Conservation (phyloP, 2,797 vertebrate species). For the Myiotriccus ornatus region DNA sequence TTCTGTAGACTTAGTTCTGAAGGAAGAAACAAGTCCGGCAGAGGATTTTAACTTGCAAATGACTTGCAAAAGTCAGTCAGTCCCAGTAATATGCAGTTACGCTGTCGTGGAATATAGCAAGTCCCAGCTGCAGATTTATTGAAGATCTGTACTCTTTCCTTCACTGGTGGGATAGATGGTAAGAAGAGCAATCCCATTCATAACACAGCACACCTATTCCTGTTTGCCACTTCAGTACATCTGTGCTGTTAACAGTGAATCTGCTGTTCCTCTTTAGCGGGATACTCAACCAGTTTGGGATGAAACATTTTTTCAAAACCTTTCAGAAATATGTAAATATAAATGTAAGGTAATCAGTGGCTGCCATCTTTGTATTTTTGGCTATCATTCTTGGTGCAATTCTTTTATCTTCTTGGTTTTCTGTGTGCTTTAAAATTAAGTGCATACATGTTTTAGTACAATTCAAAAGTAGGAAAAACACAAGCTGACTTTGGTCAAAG, state of each 20-base stretch:
- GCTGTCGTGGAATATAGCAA: neutral
- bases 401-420: neutral
- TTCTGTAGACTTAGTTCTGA: neutral
- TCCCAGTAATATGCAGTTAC: neutral
- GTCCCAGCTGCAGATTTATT: neutral
- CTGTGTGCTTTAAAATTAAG: neutral
- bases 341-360: neutral
- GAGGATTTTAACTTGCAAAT: neutral
- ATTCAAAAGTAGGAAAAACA: neutral
- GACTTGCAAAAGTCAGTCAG: neutral
- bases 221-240: neutral
- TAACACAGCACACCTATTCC: neutral
- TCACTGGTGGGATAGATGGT: neutral
- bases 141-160: neutral
- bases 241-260: neutral
- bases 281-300: neutral
- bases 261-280: neutral
- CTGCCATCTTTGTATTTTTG: neutral
- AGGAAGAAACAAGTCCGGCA: neutral
- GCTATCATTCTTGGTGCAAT: neutral
- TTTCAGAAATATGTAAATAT: neutral
- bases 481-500: neutral
- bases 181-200: neutral
- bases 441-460: neutral
- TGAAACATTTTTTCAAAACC: neutral